Percentiles rank a stretch among this genome's conserved stretches.
Conservation (phyloP, 2,797 vertebrate species). For the Falco berigora region DNA sequence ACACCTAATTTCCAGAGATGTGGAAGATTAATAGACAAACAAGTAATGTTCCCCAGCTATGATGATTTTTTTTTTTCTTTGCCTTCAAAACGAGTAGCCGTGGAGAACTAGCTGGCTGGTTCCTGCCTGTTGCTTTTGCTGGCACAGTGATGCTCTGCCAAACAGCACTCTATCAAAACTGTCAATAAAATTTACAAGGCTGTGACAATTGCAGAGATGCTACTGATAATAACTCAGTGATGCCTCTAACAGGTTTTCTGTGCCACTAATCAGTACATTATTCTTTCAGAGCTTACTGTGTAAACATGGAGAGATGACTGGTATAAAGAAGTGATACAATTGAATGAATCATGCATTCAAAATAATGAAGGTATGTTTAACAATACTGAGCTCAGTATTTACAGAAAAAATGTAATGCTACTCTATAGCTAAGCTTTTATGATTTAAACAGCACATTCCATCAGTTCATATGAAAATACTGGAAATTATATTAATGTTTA, state of each 20-base stretch:
- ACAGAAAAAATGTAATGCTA: not conserved
- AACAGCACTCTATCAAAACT: not conserved
- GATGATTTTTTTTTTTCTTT: not conserved
- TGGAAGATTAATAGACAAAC: not conserved
- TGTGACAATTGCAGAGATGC: not conserved
- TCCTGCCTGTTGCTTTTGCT: conserved; percentile 1
- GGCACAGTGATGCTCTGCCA: not conserved
- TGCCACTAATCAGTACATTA: not conserved
- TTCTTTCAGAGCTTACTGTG: not conserved
- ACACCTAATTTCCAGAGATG: not conserved
- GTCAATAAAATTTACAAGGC: not conserved
- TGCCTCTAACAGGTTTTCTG: not conserved
- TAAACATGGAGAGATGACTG: not conserved
- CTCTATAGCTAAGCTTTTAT: not conserved
- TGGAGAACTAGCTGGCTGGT: conserved; percentile 2
- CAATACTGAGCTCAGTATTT: not conserved
- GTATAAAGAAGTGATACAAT: not conserved
- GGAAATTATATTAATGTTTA: conserved; percentile 71
- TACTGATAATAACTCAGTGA: conserved; percentile 1
- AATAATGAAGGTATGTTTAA: not conserved
- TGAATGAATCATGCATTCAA: not conserved
- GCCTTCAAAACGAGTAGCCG: not conserved
- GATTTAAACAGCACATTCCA: not conserved
- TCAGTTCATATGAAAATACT: not conserved
- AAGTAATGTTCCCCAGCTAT: not conserved